A percentile compares a stretch with the other conserved stretches of the same genome.
Evolutionary conservation across 1,140 invertebrate species (phyloP).

Genomic region (Nymphalis io): DNA sequence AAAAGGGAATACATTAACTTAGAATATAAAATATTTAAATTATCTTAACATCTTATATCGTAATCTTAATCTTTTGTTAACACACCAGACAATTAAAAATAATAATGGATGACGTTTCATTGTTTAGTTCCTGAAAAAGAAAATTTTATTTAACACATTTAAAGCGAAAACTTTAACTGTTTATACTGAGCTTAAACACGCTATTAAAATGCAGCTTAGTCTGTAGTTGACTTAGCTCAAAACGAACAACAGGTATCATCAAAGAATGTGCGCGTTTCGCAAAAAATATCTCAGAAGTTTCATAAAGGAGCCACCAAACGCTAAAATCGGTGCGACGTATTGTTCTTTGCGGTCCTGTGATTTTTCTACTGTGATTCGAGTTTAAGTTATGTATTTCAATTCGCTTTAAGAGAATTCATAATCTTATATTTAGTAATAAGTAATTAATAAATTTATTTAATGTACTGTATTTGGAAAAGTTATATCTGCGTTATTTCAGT

Average conservation of each 20-base stretch:
- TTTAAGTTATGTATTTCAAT: background rate
- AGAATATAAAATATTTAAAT: too few species aligned
- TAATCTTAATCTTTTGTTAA: too few species aligned
- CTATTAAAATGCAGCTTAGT: constrained; percentile 22
- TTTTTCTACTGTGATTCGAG: constrained; percentile 4
- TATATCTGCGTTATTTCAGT: too few species aligned
- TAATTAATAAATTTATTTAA: too few species aligned
- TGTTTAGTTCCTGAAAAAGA: background rate
- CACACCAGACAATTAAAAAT: too few species aligned
- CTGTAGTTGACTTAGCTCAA: constrained; percentile 21
- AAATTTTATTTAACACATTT: constrained; percentile 5
- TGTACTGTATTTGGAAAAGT: too few species aligned
- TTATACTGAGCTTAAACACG: constrained; percentile 6
- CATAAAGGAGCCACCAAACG: constrained; percentile 11
- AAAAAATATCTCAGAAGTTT: constrained; percentile 10
- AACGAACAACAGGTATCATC: constrained; percentile 21
- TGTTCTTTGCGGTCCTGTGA: constrained; percentile 16
- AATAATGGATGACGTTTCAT: too few species aligned
- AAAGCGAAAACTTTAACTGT: constrained; percentile 3
- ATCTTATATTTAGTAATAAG: too few species aligned
- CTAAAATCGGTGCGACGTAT: constrained; percentile 20
- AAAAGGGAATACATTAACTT: too few species aligned
- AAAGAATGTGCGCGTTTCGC: constrained; percentile 24
- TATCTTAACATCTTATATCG: too few species aligned
- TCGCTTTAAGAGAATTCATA: background rate